These are phyloP conservation scores for Mamestra brassicae DNA, from an alignment of 2,888 invertebrate genomes.

Conservation along the genomic window DNA sequence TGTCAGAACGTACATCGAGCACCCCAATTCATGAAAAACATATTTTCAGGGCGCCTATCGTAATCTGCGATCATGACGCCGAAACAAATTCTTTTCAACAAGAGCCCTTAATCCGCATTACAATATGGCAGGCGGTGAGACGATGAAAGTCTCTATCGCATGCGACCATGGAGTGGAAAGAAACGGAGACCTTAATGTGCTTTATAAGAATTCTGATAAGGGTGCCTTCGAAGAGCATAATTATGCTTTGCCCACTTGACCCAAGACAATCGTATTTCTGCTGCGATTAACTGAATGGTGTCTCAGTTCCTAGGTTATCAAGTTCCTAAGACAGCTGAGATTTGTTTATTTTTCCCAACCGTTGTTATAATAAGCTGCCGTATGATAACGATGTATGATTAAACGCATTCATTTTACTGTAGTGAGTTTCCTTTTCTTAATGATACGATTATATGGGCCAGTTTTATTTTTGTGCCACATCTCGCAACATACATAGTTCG, in stretches of 20 bases:
- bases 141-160: conserved; percentile 32
- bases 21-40: conserved; percentile 28
- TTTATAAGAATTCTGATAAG: not conserved
- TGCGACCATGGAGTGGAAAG: not conserved
- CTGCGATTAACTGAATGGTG: too few species aligned
- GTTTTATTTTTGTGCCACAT: not conserved
- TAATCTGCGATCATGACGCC: conserved; percentile 50
- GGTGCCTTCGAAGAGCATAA: not conserved
- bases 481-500: not conserved
- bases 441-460: not conserved
- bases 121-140: conserved; percentile 53
- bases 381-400: not conserved
- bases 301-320: too few species aligned
- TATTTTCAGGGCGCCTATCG: conserved; percentile 44
- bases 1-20: not conserved
- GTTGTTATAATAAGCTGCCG: too few species aligned
- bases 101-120: conserved; percentile 59
- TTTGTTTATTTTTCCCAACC: too few species aligned
- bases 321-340: too few species aligned
- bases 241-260: not conserved
- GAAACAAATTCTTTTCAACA: conserved; percentile 59
- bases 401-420: not conserved
- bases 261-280: too few species aligned
- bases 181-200: conserved; percentile 17
- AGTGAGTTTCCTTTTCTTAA: not conserved